A percentile compares a stretch with the other conserved stretches of the same genome.
phyloP scores from a whole-genome alignment of 1,140 invertebrate species.

The Drosophila leontia region DNA sequence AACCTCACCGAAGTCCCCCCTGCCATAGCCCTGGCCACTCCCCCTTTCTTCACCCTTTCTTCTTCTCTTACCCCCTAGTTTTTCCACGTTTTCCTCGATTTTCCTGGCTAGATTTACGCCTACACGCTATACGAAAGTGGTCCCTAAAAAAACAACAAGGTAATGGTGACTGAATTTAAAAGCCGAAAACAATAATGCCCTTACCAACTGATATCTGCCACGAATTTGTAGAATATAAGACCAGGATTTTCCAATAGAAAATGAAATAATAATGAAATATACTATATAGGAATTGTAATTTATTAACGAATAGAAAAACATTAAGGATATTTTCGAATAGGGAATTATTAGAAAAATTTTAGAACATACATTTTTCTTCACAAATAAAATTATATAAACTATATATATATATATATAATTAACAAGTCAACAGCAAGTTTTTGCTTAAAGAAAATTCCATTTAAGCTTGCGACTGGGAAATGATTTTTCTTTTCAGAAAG shows the following conservation, averaged over 20 bases:
- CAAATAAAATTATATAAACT: too few relatives aligned
- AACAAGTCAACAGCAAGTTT: neutral
- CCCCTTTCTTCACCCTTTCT: too few relatives aligned
- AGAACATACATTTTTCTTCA: too few relatives aligned
- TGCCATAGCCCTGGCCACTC: neutral
- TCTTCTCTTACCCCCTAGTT: neutral
- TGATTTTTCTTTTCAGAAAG: neutral
- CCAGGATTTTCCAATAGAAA: too few relatives aligned
- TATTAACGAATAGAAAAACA: too few relatives aligned
- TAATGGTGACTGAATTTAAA: too few relatives aligned
- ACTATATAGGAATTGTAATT: too few relatives aligned
- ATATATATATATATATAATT: neutral
- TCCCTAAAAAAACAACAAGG: neutral
- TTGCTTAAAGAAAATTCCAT: neutral
- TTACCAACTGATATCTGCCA: neutral
- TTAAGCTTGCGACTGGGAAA: neutral
- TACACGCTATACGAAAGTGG: constrained; percentile 1
- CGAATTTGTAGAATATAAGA: neutral
- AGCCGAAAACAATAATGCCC: neutral
- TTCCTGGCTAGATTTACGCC: constrained; percentile 10
- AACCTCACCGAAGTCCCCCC: neutral
- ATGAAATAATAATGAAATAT: too few relatives aligned
- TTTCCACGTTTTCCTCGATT: neutral
- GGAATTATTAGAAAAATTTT: too few relatives aligned
- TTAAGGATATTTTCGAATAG: too few relatives aligned